phyloP scores from a whole-genome alignment of 2,797 vertebrate genomes.

The Hafferia zeledoni region DNA sequence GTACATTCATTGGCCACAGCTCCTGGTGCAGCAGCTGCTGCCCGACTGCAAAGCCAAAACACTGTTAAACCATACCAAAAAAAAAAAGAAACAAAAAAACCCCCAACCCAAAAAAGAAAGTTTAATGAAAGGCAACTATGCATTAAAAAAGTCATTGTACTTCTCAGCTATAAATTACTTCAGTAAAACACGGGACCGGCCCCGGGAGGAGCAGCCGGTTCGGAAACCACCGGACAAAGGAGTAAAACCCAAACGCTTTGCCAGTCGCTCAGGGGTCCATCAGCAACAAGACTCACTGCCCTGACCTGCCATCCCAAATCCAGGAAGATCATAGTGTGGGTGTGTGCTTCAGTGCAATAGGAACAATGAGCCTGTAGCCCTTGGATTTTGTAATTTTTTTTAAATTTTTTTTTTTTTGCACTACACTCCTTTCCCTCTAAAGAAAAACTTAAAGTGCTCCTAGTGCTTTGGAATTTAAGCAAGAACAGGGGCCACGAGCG shows the following conservation, averaged over 20 bases:
- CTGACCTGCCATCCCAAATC: neutral
- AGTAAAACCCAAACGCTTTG: conserved; percentile 19
- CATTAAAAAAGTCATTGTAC: conserved; percentile 74
- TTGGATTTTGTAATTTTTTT: conserved; percentile 22
- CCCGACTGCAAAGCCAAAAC: conserved; percentile 51
- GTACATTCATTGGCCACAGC: conserved; percentile 81
- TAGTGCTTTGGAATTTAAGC: conserved; percentile 79
- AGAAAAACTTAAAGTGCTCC: conserved; percentile 80
- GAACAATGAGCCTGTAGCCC: conserved; percentile 70
- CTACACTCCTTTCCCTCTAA: conserved; percentile 58
- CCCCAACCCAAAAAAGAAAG: neutral
- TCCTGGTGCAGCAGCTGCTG: conserved; percentile 57
- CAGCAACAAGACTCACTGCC: conserved; percentile 44
- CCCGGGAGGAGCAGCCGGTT: conserved; percentile 2
- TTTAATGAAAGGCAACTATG: conserved; percentile 69
- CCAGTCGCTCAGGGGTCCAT: conserved; percentile 27
- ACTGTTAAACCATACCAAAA: conserved; percentile 64
- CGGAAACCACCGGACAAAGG: conserved; percentile 23
- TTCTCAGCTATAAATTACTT: conserved; percentile 74
- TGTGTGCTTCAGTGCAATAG: conserved; percentile 76
- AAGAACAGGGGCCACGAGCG: conserved; percentile 60
- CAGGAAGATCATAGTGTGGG: conserved; percentile 36
- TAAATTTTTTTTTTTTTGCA: conserved; percentile 18
- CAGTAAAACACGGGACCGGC: conserved; percentile 58
- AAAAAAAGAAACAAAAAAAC: neutral